Evolutionary conservation across 1,140 invertebrate genomes (phyloP).

Genomic region (Pseudomyrmex flavicornis): DNA sequence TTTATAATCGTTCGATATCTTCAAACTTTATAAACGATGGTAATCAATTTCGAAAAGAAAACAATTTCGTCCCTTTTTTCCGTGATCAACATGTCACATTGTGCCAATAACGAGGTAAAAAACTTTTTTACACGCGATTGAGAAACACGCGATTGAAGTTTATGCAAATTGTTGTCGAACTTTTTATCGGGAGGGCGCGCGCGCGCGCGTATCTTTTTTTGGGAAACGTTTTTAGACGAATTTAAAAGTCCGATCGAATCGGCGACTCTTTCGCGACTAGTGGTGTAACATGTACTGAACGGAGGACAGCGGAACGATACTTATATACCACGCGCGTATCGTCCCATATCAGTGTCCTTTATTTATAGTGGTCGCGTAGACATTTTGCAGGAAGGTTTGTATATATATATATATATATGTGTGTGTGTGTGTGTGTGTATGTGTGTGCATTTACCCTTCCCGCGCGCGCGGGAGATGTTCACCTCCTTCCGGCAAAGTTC

Average conservation of each 20-base stretch:
- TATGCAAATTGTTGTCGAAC: too few relatives aligned
- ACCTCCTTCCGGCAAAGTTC: neutral
- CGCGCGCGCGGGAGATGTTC: neutral
- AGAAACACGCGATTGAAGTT: too few relatives aligned
- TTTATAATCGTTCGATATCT: neutral
- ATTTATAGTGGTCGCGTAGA: constrained; percentile 48
- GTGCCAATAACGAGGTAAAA: too few relatives aligned
- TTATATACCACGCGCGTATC: constrained; percentile 65
- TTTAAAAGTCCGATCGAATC: constrained; percentile 18
- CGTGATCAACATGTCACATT: too few relatives aligned
- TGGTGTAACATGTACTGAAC: constrained; percentile 71
- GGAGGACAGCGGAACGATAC: constrained; percentile 63
- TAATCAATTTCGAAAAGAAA: too few relatives aligned
- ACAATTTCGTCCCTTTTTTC: too few relatives aligned
- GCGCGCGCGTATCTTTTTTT: neutral
- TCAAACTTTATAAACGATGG: neutral
- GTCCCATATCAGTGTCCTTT: constrained; percentile 50
- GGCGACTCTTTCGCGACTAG: constrained; percentile 53
- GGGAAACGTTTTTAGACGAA: neutral
- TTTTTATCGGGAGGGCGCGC: neutral
- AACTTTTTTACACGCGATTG: too few relatives aligned
- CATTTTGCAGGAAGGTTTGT: neutral
- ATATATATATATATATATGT: neutral
- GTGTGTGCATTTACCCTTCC: neutral
- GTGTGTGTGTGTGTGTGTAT: too few relatives aligned